A percentile compares a stretch with the other conserved stretches of the same genome.
phyloP scores from a whole-genome alignment of 2,113 vertebrate species.

The Tachuris rubrigastra region DNA sequence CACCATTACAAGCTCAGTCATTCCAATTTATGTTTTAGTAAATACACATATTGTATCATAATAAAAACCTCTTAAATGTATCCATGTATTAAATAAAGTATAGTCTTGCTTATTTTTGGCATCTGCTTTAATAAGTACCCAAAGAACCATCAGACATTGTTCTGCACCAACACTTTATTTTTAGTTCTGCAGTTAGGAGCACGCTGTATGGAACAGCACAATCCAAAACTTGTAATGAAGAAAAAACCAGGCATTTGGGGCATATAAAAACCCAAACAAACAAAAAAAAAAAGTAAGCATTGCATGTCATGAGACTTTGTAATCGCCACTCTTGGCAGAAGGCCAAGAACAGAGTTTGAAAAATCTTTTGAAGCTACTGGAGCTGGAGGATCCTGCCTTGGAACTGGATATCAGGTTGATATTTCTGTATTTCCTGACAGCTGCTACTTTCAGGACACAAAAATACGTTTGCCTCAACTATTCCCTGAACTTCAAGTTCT shows the following conservation, averaged over 20 bases:
- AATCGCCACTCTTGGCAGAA: not conserved
- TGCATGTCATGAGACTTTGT: not conserved
- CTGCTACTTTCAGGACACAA: not conserved
- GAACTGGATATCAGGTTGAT: not conserved
- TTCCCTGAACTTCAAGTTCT: not conserved
- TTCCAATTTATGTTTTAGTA: not conserved
- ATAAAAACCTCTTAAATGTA: not conserved
- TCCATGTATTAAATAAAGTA: not conserved
- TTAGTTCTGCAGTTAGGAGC: not conserved
- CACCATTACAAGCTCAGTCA: not conserved
- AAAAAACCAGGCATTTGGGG: not conserved
- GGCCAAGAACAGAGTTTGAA: not conserved
- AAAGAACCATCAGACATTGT: not conserved
- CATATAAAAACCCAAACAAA: not conserved
- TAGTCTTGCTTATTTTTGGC: not conserved
- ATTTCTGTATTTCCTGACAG: not conserved
- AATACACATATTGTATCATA: not conserved
- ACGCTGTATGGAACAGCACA: not conserved
- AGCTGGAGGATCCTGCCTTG: not conserved
- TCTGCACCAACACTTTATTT: not conserved
- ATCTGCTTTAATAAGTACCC: not conserved
- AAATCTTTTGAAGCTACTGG: not conserved
- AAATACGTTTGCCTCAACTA: not conserved
- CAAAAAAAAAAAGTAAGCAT: not conserved
- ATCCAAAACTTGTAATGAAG: not conserved